A percentile compares a stretch with the other conserved stretches of the same genome.
These are phyloP conservation scores for Xenentodon cancila DNA, from an alignment of 2,797 vertebrate genomes.

Conservation along the genomic window DNA sequence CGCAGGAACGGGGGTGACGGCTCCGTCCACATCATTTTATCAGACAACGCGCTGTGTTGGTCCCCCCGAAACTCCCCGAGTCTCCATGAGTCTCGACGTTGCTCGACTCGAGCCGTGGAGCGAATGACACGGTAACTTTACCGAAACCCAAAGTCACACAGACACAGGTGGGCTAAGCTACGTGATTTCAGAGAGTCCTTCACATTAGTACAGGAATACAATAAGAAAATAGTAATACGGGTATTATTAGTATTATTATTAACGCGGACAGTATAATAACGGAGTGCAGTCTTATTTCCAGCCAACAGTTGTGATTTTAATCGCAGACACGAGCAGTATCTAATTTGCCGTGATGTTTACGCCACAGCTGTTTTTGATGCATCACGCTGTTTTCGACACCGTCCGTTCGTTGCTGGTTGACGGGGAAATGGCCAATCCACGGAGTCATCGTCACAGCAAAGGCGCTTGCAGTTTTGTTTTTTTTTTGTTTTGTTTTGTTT, in stretches of 20 bases:
- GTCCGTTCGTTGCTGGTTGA: conserved; percentile 8
- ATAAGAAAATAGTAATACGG: too few species aligned
- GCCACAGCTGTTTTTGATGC: conserved; percentile 34
- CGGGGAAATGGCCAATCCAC: conserved; percentile 43
- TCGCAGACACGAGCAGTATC: not conserved
- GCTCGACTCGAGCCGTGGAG: not conserved
- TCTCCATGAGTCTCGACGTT: too few species aligned
- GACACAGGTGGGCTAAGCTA: not conserved
- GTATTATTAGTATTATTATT: too few species aligned
- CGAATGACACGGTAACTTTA: conserved; percentile 8
- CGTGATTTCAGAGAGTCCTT: too few species aligned
- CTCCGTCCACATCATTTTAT: not conserved
- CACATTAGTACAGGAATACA: too few species aligned
- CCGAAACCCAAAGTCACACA: too few species aligned
- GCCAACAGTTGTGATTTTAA: not conserved
- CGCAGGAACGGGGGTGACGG: conserved; percentile 24
- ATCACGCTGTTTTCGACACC: conserved; percentile 30
- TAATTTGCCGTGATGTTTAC: conserved; percentile 20
- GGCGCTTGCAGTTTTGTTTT: not conserved
- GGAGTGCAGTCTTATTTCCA: not conserved
- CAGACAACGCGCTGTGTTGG: not conserved
- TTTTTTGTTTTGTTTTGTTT: not conserved
- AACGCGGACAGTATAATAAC: not conserved
- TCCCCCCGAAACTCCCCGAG: not conserved
- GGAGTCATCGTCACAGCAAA: conserved; percentile 22